These are phyloP conservation scores for Aplysina aerophoba DNA, from an alignment of 37 sponge, comb jelly and placozoan genomes.

Conservation along the genomic window DNA sequence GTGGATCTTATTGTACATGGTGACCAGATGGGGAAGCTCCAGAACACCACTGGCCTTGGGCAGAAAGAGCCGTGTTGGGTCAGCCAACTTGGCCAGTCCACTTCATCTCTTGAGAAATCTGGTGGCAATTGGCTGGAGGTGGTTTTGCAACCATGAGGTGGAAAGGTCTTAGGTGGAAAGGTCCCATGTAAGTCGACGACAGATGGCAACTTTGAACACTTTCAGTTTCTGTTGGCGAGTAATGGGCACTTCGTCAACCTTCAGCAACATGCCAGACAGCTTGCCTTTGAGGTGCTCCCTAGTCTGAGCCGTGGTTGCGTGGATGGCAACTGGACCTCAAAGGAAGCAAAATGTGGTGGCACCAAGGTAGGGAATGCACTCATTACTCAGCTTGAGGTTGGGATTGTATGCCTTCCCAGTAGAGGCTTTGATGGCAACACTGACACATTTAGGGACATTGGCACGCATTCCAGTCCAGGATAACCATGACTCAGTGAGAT, in stretches of 20 bases:
- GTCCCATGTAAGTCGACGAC: slow-evolving; percentile 40
- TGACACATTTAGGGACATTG: slow-evolving; percentile 17
- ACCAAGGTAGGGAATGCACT: slow-evolving; percentile 10
- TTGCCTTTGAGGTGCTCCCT: no score
- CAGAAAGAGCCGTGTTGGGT: no score
- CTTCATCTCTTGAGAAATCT: slow-evolving; percentile 29
- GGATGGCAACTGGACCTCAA: not conserved
- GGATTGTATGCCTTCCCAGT: not conserved
- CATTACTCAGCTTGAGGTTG: not conserved
- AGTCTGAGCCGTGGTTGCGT: not conserved
- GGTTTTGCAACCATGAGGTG: slow-evolving; percentile 10
- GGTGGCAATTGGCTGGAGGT: slow-evolving; percentile 37
- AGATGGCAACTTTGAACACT: slow-evolving; percentile 13
- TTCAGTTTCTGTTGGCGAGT: not conserved
- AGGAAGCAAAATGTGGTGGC: not conserved
- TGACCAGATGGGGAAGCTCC: not conserved
- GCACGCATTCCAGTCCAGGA: slow-evolving; percentile 29
- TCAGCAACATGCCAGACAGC: no score
- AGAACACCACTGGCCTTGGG: slow-evolving; percentile 19
- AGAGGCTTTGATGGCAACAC: not conserved
- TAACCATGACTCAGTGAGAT: slow-evolving; percentile 11
- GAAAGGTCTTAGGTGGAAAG: slow-evolving; percentile 6
- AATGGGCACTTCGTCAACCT: not conserved
- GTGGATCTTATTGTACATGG: slow-evolving; percentile 21
- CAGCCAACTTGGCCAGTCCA: not conserved